Percentiles rank a stretch among this genome's conserved stretches.
Evolutionary conservation across 2,113 vertebrate species (phyloP).

Genomic region (Poeciliopsis retropinna): DNA sequence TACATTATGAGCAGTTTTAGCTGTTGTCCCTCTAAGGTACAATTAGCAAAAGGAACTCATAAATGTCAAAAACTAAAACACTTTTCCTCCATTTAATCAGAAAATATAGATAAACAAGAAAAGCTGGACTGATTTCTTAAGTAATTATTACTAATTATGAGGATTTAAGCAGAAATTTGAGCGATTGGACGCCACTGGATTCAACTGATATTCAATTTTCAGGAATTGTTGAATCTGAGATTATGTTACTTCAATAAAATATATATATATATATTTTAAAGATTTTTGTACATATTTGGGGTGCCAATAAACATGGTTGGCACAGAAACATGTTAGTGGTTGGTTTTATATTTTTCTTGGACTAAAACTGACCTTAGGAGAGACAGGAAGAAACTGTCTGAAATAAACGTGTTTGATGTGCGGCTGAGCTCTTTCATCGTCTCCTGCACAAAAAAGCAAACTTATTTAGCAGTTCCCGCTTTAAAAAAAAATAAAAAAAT

Average conservation of each 20-base stretch:
- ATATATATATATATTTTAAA: too few relatives aligned
- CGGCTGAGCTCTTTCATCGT: conserved; percentile 70
- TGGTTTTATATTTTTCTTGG: neutral
- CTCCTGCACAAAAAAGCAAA: conserved; percentile 70
- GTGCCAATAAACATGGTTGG: neutral
- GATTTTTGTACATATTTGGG: too few relatives aligned
- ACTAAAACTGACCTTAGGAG: conserved; percentile 82
- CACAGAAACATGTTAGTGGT: too few relatives aligned
- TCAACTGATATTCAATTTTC: neutral
- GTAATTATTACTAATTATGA: too few relatives aligned
- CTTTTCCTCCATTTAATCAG: too few relatives aligned
- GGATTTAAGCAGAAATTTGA: too few relatives aligned
- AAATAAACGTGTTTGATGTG: conserved; percentile 86
- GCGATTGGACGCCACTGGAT: neutral
- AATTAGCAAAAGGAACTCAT: neutral
- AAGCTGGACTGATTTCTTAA: too few relatives aligned
- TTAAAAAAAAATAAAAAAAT: neutral
- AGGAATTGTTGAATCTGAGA: too few relatives aligned
- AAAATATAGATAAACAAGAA: too few relatives aligned
- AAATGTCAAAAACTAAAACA: too few relatives aligned
- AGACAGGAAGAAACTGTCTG: conserved; percentile 89
- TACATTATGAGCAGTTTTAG: neutral
- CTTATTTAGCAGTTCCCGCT: neutral
- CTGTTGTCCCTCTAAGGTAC: too few relatives aligned
- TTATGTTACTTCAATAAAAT: too few relatives aligned